Conservation (phyloP, 2,888 invertebrate species). For the Apocheima hispidaria region DNA sequence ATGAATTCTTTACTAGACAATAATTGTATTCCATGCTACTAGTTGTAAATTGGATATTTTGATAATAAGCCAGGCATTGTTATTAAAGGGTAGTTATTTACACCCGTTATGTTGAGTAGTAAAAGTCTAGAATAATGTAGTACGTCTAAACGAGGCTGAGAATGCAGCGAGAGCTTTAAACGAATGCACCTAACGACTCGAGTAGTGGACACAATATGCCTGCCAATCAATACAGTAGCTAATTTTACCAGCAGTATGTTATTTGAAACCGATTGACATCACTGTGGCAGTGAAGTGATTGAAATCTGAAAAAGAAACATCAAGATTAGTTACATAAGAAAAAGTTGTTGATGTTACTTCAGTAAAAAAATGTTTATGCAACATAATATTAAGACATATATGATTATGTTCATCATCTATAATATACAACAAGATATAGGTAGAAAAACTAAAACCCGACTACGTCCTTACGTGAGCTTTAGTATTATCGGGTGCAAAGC, state of each 20-base stretch:
- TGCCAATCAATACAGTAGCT: slow-evolving; percentile 74
- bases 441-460: too few relatives aligned
- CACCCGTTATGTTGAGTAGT: background rate
- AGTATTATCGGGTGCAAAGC: too few relatives aligned
- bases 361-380: too few relatives aligned
- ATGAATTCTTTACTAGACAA: slow-evolving; percentile 5
- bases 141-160: slow-evolving; percentile 30
- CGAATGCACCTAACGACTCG: slow-evolving; percentile 79
- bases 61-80: slow-evolving; percentile 2
- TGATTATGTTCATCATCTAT: too few relatives aligned
- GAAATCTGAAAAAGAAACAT: slow-evolving; percentile 72
- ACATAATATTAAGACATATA: background rate
- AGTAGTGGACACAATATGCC: slow-evolving; percentile 75
- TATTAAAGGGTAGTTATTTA: background rate
- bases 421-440: too few relatives aligned
- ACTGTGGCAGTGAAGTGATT: slow-evolving; percentile 63
- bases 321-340: background rate
- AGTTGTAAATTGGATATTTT: slow-evolving; percentile 6
- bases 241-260: slow-evolving; percentile 80
- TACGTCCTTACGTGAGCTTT: too few relatives aligned
- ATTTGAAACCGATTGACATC: slow-evolving; percentile 71
- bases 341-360: too few relatives aligned
- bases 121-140: slow-evolving; percentile 16
- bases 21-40: slow-evolving; percentile 16
- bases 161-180: slow-evolving; percentile 58